Percentiles rank a stretch among this genome's conserved stretches.
These are phyloP conservation scores for Okamejei kenojei DNA, from an alignment of 2,797 vertebrate species.

Conservation along the genomic window DNA sequence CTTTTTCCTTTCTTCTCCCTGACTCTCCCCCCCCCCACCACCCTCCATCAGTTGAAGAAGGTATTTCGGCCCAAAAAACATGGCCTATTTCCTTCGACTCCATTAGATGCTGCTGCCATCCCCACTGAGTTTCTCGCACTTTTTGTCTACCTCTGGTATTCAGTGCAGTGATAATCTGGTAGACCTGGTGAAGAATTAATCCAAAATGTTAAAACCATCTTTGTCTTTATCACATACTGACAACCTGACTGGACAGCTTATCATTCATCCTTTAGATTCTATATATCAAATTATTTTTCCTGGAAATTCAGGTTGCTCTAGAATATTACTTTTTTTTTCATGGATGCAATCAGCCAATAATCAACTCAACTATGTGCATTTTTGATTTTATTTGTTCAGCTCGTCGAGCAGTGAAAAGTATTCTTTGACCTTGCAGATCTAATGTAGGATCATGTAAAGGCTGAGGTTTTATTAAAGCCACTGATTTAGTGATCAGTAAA, in stretches of 20 bases:
- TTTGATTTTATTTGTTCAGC: background rate
- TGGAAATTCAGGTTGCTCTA: background rate
- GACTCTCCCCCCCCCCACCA: too few relatives aligned
- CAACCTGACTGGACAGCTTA: background rate
- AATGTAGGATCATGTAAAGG: background rate
- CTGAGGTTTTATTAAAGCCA: background rate
- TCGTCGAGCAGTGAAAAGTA: background rate
- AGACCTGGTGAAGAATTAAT: background rate
- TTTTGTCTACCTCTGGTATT: too few relatives aligned
- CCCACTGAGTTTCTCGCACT: too few relatives aligned
- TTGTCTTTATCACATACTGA: background rate
- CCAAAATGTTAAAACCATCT: too few relatives aligned
- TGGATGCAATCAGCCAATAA: background rate
- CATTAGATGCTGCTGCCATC: too few relatives aligned
- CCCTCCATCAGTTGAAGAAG: too few relatives aligned
- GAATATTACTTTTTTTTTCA: background rate
- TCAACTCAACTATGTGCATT: background rate
- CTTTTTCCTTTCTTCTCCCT: too few relatives aligned
- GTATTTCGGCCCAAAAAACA: too few relatives aligned
- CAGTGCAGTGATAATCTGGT: too few relatives aligned
- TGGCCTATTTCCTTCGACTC: too few relatives aligned
- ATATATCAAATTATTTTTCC: background rate
- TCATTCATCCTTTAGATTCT: background rate
- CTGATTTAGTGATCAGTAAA: background rate
- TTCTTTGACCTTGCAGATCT: slow-evolving; percentile 20